Evolutionary conservation across 1,140 invertebrate genomes (phyloP), one percentile per base, ranked within the genome.

Genomic region (Drosophila neocordata): DNA sequence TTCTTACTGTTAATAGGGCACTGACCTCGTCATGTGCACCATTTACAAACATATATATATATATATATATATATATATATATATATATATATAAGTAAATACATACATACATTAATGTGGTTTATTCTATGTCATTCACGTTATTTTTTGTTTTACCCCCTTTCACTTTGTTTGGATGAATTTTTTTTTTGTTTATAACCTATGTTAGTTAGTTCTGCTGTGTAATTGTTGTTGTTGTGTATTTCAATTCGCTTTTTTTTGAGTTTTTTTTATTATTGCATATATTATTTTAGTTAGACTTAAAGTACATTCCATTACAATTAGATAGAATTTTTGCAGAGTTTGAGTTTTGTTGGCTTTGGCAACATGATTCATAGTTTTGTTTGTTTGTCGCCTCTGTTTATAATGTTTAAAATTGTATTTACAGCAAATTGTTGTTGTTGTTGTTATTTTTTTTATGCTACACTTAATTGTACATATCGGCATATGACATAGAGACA

Each of bases 351-450:
- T 44, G 56, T 57, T 53, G 58, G 38, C 53, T 65, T 24, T 59
- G 20, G 55, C 48, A 62, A 59, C 71, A 66, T 84, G 74, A 72
- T 84, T 84, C 79, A 73, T 77, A 77, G 63, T 77, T 73, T 60
- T 73, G 63, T 72, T 69, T 67, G 57, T 37, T 52, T 72, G 41
- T 72, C 65, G 64, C 48, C 60, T 72, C 56, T 72, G 68, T 67
- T 82, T 69, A 65, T 60, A 58, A 71, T 82, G 67, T 87, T 85
- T 85, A 85, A 85, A 85, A 85, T 84, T 87, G 67, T 85, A 85
- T 85, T 88, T 85, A 85, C 82, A 85, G 65, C 68, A 65, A 65
- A 11, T 48, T 48, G 41, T 48, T 48, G 41, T 18, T 48, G 41
- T 44, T 44, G 8, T 11, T 48, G 41, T 48, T 20, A 8, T 20